Evolutionary conservation across 2,888 invertebrate genomes (phyloP).

Genomic region (Rugalucina vietnamica): DNA sequence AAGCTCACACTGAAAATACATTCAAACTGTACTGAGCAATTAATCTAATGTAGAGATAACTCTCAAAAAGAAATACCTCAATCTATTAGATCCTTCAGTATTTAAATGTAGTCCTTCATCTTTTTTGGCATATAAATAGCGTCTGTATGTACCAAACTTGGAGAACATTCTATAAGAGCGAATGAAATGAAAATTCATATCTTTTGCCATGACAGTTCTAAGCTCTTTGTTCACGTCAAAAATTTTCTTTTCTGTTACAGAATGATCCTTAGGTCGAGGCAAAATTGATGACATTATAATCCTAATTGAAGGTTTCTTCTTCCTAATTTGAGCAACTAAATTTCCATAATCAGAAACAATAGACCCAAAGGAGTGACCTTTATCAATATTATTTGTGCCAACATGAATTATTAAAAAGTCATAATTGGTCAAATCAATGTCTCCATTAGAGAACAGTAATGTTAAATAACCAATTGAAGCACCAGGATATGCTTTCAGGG

Average conservation of each 20-base stretch:
- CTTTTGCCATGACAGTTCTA: neutral
- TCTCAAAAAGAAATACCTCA: neutral
- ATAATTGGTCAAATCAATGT: too few species aligned
- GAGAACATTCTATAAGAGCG: neutral
- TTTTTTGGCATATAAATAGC: neutral
- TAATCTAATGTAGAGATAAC: neutral
- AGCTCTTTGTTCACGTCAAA: neutral
- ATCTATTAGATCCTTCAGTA: neutral
- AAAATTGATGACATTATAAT: neutral
- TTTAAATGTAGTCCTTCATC: neutral
- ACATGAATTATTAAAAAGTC: neutral
- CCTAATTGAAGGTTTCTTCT: neutral
- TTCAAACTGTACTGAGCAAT: too few species aligned
- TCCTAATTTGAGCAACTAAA: neutral
- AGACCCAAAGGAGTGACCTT: neutral
- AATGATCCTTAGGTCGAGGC: neutral
- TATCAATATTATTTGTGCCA: neutral
- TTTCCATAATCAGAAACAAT: slow-evolving; percentile 8
- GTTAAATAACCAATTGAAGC: too few species aligned
- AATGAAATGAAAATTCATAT: neutral
- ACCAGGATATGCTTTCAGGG: too few species aligned
- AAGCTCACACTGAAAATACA: too few species aligned
- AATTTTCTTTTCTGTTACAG: neutral
- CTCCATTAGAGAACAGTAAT: too few species aligned
- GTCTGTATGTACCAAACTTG: neutral